Evolutionary conservation across 2,888 invertebrate genomes (phyloP).

Genomic region (Cantharis flavilabris): DNA sequence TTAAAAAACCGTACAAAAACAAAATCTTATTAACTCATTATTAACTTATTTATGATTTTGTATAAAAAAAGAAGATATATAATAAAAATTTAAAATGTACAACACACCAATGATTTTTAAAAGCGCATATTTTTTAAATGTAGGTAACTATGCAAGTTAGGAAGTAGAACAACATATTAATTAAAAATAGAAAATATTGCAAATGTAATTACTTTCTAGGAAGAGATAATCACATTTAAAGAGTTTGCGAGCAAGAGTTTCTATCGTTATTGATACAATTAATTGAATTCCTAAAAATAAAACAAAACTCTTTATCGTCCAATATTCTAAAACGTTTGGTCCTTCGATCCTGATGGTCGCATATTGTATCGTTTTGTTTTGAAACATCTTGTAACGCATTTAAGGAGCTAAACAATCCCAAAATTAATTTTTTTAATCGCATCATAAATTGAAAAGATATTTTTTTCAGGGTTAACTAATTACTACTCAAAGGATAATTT

Average conservation of each 20-base stretch:
- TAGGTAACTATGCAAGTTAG: conserved; percentile 18
- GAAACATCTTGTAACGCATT: neutral
- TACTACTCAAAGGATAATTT: neutral
- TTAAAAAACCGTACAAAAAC: neutral
- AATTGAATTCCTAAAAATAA: conserved; percentile 1
- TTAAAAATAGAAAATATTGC: conserved; percentile 24
- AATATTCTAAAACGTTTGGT: neutral
- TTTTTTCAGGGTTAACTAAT: neutral
- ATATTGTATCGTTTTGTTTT: no score
- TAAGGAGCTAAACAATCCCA: neutral
- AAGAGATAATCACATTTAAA: conserved; percentile 18
- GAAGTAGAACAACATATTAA: conserved; percentile 28
- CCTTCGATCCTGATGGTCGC: neutral
- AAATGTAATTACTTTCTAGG: conserved; percentile 21
- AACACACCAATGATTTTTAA: neutral
- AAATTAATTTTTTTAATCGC: neutral
- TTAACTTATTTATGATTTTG: neutral
- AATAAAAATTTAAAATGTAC: neutral
- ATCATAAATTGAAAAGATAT: neutral
- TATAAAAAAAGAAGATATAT: neutral
- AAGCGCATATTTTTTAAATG: conserved; percentile 31
- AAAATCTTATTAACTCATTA: neutral
- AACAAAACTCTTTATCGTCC: neutral
- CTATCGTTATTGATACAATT: conserved; percentile 7
- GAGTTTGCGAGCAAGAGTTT: conserved; percentile 13